A percentile compares a stretch with the other conserved stretches of the same genome.
These are phyloP conservation scores for Papilio xuthus DNA, from an alignment of 1,140 invertebrate genomes.

Conservation along the genomic window DNA sequence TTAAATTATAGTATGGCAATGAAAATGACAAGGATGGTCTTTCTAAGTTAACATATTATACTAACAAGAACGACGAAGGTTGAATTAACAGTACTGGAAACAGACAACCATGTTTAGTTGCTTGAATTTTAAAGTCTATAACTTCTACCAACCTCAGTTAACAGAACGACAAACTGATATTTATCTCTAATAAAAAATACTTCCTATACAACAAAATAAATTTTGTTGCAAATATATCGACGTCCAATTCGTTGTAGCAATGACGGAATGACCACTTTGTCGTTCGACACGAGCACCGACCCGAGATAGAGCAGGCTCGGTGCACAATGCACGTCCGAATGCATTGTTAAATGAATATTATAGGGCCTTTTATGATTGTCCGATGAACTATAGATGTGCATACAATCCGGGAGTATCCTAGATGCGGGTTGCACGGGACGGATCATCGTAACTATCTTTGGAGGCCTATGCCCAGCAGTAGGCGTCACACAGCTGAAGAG, in stretches of 20 bases:
- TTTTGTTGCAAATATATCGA: slow-evolving; percentile 1
- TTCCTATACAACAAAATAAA: neutral
- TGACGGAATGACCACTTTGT: neutral
- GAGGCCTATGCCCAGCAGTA: too few relatives aligned
- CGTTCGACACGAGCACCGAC: slow-evolving; percentile 38
- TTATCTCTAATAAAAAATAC: neutral
- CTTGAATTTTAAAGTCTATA: neutral
- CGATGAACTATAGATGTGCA: neutral
- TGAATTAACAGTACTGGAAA: neutral
- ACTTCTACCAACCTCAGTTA: neutral
- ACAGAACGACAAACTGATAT: neutral
- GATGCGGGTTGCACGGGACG: too few relatives aligned
- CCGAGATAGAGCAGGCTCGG: slow-evolving; percentile 46
- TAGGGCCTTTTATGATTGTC: slow-evolving; percentile 40
- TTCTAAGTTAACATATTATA: too few relatives aligned
- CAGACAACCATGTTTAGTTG: too few relatives aligned
- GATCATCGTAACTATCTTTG: too few relatives aligned
- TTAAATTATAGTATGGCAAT: too few relatives aligned
- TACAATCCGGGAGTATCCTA: too few relatives aligned
- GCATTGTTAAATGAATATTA: slow-evolving; percentile 51
- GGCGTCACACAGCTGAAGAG: neutral
- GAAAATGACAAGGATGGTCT: too few relatives aligned
- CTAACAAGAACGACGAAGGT: neutral
- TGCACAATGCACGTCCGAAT: slow-evolving; percentile 42
- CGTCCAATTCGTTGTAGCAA: neutral